Percentiles rank a stretch among this genome's conserved stretches.
Evolutionary conservation across 1,140 invertebrate genomes (phyloP).

Genomic region (Drosophila mayri): DNA sequence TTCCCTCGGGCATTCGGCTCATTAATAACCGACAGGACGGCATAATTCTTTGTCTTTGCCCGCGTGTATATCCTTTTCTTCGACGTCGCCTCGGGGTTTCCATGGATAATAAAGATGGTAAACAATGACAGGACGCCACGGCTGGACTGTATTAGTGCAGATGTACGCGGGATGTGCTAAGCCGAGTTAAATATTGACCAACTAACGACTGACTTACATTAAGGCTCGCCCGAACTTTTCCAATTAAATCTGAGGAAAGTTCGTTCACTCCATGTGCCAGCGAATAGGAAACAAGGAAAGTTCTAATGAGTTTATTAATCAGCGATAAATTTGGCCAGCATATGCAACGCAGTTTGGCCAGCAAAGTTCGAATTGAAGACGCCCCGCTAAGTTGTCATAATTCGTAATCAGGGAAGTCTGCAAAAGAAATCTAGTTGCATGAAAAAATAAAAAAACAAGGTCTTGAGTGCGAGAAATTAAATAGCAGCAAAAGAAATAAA

Average conservation of each 20-base stretch:
- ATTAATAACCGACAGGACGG: constrained; percentile 59
- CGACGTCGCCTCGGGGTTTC: constrained; percentile 25
- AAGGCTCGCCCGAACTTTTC: constrained; percentile 57
- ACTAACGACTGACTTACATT: constrained; percentile 40
- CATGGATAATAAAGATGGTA: constrained; percentile 27
- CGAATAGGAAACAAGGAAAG: constrained; percentile 61
- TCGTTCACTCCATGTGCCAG: constrained; percentile 32
- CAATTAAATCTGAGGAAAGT: constrained; percentile 65
- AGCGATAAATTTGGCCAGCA: constrained; percentile 59
- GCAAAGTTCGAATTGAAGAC: constrained; percentile 35
- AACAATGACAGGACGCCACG: constrained; percentile 24
- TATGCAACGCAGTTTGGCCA: constrained; percentile 14
- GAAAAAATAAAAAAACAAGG: neutral
- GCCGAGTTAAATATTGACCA: constrained; percentile 35
- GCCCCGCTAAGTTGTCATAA: constrained; percentile 62
- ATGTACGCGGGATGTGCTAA: constrained; percentile 13
- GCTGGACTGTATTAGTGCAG: constrained; percentile 8
- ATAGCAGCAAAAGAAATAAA: no score
- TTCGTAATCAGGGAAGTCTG: constrained; percentile 53
- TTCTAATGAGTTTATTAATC: constrained; percentile 81
- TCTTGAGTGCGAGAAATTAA: no score
- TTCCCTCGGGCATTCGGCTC: constrained; percentile 27
- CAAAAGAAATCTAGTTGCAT: constrained; percentile 20
- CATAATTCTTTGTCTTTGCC: constrained; percentile 58
- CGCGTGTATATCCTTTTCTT: constrained; percentile 28